Percentiles rank a stretch among this genome's conserved stretches.
Evolutionary conservation across 2,888 invertebrate species (phyloP).

Genomic region (Ditula angustiorana): DNA sequence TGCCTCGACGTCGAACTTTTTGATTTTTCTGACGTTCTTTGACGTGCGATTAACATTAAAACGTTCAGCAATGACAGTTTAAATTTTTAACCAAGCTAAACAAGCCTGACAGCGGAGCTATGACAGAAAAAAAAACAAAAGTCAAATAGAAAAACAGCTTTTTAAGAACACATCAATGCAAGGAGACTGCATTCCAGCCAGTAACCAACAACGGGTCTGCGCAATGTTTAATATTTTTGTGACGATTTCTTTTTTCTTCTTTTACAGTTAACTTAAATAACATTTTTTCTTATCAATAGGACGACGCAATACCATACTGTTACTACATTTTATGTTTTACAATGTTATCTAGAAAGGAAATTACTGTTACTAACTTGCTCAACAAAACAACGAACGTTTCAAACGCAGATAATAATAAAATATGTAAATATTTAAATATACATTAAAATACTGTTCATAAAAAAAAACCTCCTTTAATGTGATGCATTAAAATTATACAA

Average conservation of each 20-base stretch:
- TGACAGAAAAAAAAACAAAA: no score
- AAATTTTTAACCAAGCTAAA: no score
- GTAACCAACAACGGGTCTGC: no score
- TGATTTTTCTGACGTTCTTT: no score
- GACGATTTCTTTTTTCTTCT: not conserved
- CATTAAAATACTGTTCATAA: not conserved
- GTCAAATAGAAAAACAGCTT: no score
- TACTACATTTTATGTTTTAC: constrained; percentile 31
- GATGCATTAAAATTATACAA: constrained; percentile 2
- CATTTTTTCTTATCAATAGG: constrained; percentile 33
- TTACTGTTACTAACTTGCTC: constrained; percentile 39
- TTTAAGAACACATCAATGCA: no score
- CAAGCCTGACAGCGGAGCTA: no score
- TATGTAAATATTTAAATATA: not conserved
- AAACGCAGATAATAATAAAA: constrained; percentile 23
- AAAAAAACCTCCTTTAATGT: not conserved
- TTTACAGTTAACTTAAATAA: not conserved
- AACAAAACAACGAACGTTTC: constrained; percentile 29
- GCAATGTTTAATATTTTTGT: not conserved
- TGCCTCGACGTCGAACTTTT: no score
- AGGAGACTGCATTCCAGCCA: no score
- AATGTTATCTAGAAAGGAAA: constrained; percentile 39
- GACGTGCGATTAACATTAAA: no score
- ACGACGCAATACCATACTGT: constrained; percentile 25
- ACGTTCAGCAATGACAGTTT: no score